These are phyloP conservation scores for Eupeodes luniger DNA, from an alignment of 2,888 invertebrate genomes.

Conservation along the genomic window DNA sequence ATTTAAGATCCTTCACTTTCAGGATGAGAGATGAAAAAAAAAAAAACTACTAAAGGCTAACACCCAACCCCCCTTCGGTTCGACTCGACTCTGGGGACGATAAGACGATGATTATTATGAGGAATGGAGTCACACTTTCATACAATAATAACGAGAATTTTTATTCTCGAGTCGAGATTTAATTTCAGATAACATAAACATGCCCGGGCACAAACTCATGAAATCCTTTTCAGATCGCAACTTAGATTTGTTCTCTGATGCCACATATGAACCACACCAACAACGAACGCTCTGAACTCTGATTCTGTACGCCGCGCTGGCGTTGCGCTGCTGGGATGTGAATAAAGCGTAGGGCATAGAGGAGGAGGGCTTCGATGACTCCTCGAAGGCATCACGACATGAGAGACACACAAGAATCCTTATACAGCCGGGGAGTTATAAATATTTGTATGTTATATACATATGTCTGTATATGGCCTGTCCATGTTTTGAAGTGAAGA, in stretches of 20 bases:
- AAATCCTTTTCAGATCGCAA: slow-evolving; percentile 74
- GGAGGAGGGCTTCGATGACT: slow-evolving; percentile 44
- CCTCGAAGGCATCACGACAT: slow-evolving; percentile 57
- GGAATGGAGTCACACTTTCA: slow-evolving; percentile 76
- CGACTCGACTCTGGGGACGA: slow-evolving; percentile 14
- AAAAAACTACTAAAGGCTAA: background rate
- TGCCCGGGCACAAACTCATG: slow-evolving; percentile 62
- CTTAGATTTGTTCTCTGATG: slow-evolving; percentile 60
- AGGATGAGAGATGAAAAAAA: slow-evolving; percentile 4
- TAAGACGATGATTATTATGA: slow-evolving; percentile 75
- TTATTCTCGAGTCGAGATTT: slow-evolving; percentile 74
- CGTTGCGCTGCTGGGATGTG: background rate
- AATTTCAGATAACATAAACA: slow-evolving; percentile 75
- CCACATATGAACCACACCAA: background rate
- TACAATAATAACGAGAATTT: slow-evolving; percentile 76
- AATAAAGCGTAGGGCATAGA: slow-evolving; percentile 12
- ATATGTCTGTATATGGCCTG: background rate
- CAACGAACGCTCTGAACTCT: background rate
- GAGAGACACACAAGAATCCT: slow-evolving; percentile 35
- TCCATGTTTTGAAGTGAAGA: background rate
- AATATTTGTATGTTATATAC: background rate
- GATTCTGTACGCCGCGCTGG: too few relatives aligned
- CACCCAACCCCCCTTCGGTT: background rate
- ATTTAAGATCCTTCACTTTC: slow-evolving; percentile 49
- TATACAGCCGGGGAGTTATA: slow-evolving; percentile 14